A percentile compares a stretch with the other conserved stretches of the same genome.
These are phyloP conservation scores for Karalla daura DNA, from an alignment of 2,797 vertebrate genomes.

Conservation along the genomic window DNA sequence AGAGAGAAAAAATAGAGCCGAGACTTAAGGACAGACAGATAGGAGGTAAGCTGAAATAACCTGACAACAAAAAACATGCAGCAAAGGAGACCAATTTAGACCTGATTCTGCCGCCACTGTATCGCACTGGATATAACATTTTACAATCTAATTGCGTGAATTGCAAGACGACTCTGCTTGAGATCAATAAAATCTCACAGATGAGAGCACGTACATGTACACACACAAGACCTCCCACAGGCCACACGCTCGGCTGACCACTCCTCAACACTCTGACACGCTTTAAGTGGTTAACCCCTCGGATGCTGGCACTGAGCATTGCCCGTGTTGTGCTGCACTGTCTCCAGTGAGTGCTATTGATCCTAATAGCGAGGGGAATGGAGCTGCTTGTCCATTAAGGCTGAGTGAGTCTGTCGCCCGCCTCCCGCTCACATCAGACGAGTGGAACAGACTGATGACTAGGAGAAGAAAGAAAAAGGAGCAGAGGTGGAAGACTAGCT, in stretches of 20 bases:
- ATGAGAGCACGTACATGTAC: conserved; percentile 20
- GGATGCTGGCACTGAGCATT: neutral
- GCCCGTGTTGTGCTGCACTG: neutral
- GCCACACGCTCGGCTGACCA: conserved; percentile 32
- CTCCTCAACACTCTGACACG: conserved; percentile 43
- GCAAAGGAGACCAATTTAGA: neutral
- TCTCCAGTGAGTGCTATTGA: conserved; percentile 63
- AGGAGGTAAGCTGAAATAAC: conserved; percentile 7
- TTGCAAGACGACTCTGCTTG: neutral
- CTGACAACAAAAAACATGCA: conserved; percentile 6
- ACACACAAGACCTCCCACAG: conserved; percentile 3
- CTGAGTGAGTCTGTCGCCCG: conserved; percentile 48
- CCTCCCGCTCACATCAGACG: conserved; percentile 35
- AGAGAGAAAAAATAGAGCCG: neutral
- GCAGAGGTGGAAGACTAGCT: neutral
- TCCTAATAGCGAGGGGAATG: conserved; percentile 44
- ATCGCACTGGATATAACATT: neutral
- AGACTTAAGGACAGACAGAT: neutral
- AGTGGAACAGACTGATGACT: conserved; percentile 24
- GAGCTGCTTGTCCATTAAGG: conserved; percentile 64
- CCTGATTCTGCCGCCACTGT: neutral
- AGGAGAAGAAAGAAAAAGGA: conserved; percentile 2
- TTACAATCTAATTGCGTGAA: conserved; percentile 6
- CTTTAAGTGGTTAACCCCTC: conserved; percentile 55
- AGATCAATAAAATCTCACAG: conserved; percentile 20